phyloP scores from a whole-genome alignment of 2,113 vertebrate genomes.

The Gnathonemus echidnorhynchus region DNA sequence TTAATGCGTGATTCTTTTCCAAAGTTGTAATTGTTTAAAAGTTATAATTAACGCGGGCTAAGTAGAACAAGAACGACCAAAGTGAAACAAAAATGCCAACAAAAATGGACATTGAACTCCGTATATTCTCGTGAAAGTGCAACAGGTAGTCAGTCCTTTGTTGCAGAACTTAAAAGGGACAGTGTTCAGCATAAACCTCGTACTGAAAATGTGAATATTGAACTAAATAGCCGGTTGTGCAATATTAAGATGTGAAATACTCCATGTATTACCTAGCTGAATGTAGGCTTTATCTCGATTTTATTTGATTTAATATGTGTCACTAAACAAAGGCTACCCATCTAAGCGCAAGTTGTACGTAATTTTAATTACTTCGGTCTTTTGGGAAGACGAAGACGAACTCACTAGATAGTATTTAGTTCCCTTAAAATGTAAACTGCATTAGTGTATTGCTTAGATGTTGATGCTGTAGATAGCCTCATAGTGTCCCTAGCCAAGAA shows the following conservation, averaged over 20 bases:
- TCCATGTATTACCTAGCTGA: background rate
- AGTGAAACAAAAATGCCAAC: conserved; percentile 7
- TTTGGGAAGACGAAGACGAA: background rate
- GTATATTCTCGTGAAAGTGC: conserved; percentile 44
- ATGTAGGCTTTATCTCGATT: background rate
- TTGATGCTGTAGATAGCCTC: background rate
- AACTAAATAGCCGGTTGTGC: conserved; percentile 23
- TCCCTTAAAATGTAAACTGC: background rate
- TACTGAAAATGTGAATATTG: conserved; percentile 39
- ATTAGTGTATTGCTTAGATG: background rate
- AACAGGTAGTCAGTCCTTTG: conserved; percentile 70
- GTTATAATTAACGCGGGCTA: background rate
- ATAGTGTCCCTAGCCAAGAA: too few species aligned
- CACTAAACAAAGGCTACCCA: background rate
- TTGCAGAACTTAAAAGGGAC: conserved; percentile 50
- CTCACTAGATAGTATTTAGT: background rate
- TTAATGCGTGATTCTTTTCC: background rate
- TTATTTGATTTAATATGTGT: background rate
- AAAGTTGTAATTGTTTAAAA: background rate
- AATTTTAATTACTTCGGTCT: background rate
- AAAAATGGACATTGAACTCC: conserved; percentile 33
- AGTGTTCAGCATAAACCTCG: conserved; percentile 59
- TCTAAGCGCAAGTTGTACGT: background rate
- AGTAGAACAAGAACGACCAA: background rate
- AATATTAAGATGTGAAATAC: background rate